A percentile compares a stretch with the other conserved stretches of the same genome.
phyloP scores from a whole-genome alignment of 2,797 vertebrate genomes.

The Chaunax sp. region DNA sequence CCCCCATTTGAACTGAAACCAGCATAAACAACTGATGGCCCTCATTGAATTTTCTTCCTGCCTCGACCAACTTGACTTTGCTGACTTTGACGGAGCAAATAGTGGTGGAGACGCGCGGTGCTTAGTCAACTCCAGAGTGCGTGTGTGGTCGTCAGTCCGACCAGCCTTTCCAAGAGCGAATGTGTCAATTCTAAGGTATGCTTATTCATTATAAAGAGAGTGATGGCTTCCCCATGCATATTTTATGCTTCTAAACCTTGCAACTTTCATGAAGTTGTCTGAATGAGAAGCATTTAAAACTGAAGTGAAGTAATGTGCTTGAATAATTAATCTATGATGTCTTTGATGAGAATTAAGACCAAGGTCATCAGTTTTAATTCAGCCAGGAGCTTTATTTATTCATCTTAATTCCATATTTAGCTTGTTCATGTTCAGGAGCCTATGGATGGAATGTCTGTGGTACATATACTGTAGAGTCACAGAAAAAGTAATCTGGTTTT shows the following conservation, averaged over 20 bases:
- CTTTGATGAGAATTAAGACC: constrained; percentile 76
- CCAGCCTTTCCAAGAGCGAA: constrained; percentile 61
- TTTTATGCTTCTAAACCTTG: constrained; percentile 79
- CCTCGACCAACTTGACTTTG: constrained; percentile 37
- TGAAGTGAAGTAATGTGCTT: constrained; percentile 79
- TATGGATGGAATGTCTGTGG: constrained; percentile 19
- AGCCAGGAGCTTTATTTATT: constrained; percentile 53
- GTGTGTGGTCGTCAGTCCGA: constrained; percentile 26
- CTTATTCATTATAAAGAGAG: constrained; percentile 83
- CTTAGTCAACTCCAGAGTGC: constrained; percentile 55
- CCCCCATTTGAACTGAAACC: constrained; percentile 47
- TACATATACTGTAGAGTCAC: constrained; percentile 3
- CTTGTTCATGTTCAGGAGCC: constrained; percentile 19
- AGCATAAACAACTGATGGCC: constrained; percentile 40
- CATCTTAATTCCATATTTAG: constrained; percentile 30
- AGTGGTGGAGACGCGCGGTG: constrained; percentile 38
- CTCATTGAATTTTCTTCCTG: constrained; percentile 34
- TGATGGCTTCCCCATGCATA: constrained; percentile 79
- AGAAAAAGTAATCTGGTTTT: constrained; percentile 7
- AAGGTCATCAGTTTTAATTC: constrained; percentile 74
- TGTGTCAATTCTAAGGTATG: constrained; percentile 79
- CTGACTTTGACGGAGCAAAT: constrained; percentile 59
- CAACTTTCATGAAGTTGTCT: constrained; percentile 87
- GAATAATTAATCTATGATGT: constrained; percentile 81
- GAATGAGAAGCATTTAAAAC: constrained; percentile 83